Evolutionary conservation across 2,888 invertebrate genomes (phyloP), one percentile per base, ranked within the genome.

Genomic region (Oligia fasciuncula): DNA sequence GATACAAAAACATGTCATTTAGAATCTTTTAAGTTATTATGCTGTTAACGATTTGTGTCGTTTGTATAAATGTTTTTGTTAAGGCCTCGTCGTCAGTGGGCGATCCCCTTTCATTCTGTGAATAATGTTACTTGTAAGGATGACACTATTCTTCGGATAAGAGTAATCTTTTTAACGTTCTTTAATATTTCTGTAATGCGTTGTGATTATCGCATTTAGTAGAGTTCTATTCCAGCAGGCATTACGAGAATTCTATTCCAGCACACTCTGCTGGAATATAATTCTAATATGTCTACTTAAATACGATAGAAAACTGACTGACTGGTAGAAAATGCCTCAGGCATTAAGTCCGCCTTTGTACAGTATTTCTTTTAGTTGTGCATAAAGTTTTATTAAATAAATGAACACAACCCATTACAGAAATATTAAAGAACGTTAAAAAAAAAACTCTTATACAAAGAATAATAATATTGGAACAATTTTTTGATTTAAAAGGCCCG

Each of bases 1-100:
- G 71, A 70, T 51, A 76, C 73, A 77, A 76, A 85, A 82, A 81
- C 79, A 80, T 75, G 77, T 81, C 69, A 73, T 67, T 83, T 84
- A 79, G 19, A 57, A 62, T 65, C 14, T 78, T 87, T 85, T 70
- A 68, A 60, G 73, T 78, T 76, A 62, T 74, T 77, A 85, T 75
- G 62, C 13, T 75, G 87, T 63, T 85, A 69, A 76, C 54, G 63
- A 73, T 74, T 72, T 57, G 73, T 73, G 67, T 69, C 40, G 74
- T 75, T 80, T 65, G n/a, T 65, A n/a, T 17, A 23, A 62, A 49
- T 67, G 65, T 43, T 73, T 67, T 85, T 76, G 69, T 74, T 46
- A 35, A 62, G 51, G 40, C 2, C 19, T 23, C 4, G 49, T 40
- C 51, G 66, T 51, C 57, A 57, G 51, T 82, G 66, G 76, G 82